Conservation (phyloP, 1,140 invertebrate genomes). For the Lethrus apterus region DNA sequence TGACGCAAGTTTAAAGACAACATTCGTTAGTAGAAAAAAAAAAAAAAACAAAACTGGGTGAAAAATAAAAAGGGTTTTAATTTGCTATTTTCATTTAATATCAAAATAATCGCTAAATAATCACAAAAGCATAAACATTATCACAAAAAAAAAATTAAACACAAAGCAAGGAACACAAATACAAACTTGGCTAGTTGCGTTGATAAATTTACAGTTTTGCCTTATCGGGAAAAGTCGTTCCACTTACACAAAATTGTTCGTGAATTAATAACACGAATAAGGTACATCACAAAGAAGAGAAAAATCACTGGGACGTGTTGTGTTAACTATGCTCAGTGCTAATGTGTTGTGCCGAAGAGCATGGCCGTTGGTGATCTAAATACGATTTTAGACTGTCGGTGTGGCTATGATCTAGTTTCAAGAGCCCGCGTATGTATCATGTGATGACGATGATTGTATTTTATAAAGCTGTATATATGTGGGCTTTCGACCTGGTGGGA, state of each 20-base stretch:
- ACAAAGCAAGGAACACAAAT: not conserved
- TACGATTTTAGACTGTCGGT: conserved; percentile 3
- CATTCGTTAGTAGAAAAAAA: no score
- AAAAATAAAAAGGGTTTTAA: no score
- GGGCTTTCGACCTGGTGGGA: conserved; percentile 4
- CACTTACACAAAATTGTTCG: conserved; percentile 2
- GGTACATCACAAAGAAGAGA: not conserved
- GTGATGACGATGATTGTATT: conserved; percentile 7
- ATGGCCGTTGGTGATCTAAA: conserved; percentile 8
- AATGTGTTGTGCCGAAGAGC: not conserved
- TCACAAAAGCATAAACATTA: no score
- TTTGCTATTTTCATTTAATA: no score
- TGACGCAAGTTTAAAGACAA: no score
- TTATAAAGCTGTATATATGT: conserved; percentile 11
- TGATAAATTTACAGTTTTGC: not conserved
- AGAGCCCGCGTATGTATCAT: not conserved
- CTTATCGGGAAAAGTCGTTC: not conserved
- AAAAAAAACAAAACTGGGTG: no score
- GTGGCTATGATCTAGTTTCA: conserved; percentile 5
- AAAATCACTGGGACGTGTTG: not conserved
- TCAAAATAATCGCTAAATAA: no score
- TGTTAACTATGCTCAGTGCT: not conserved
- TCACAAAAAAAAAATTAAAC: no score
- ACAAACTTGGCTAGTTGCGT: not conserved
- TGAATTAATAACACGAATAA: not conserved